Evolutionary conservation across 2,797 vertebrate species (phyloP).

Genomic region (Antrozous pallidus): DNA sequence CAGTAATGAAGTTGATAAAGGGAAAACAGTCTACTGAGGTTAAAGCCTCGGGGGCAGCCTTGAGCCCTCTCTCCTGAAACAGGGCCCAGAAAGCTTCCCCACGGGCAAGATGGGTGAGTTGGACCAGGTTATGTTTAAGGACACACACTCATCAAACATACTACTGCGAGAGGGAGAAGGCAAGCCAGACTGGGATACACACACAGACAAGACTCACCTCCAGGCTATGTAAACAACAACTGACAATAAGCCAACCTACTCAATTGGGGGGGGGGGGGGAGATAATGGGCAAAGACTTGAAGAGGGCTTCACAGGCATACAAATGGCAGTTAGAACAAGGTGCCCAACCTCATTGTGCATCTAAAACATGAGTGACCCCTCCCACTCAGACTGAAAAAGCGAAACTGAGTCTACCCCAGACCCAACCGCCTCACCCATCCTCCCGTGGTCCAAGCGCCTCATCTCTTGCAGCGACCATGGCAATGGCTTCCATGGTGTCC

Average conservation of each 20-base stretch:
- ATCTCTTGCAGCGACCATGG: neutral
- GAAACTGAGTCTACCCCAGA: neutral
- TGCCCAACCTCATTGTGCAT: neutral
- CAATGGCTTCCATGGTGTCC: neutral
- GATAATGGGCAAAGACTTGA: neutral
- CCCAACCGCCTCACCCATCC: rapidly evolving
- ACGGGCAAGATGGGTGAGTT: neutral
- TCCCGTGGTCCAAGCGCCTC: neutral
- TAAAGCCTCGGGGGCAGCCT: neutral
- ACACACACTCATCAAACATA: neutral
- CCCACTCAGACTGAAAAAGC: neutral
- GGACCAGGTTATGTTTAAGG: neutral
- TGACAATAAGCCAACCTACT: neutral
- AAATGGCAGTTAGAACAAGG: neutral
- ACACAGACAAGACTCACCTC: rapidly evolving
- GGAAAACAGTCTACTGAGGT: neutral
- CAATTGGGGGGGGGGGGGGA: neutral
- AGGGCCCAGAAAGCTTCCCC: neutral
- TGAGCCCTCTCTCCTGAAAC: neutral
- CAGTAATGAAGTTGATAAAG: neutral
- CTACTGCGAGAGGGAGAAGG: neutral
- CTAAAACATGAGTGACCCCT: neutral
- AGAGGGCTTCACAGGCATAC: too few relatives aligned
- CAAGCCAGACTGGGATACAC: neutral
- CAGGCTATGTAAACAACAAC: neutral